Conservation (phyloP, 2,797 vertebrate species). For the Pygocentrus nattereri region DNA sequence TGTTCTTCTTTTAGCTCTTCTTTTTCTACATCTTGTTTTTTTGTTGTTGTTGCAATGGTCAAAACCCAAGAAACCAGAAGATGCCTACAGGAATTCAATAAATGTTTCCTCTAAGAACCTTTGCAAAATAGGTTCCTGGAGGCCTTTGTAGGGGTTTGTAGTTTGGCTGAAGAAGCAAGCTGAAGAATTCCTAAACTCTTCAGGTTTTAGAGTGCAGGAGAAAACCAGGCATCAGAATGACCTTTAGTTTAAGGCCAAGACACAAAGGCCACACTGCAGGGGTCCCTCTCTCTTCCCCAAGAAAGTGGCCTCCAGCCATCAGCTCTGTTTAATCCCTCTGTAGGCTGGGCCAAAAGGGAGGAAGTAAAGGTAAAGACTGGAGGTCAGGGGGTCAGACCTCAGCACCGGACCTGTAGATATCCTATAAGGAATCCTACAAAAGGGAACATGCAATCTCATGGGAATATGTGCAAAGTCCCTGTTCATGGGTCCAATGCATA, state of each 20-base stretch:
- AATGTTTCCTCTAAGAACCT: neutral
- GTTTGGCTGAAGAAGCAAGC: too few relatives aligned
- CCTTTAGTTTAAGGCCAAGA: too few relatives aligned
- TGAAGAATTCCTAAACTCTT: too few relatives aligned
- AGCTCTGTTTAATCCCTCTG: neutral
- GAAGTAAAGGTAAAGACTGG: neutral
- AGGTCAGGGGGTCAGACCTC: neutral
- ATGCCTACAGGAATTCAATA: neutral
- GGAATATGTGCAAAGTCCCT: too few relatives aligned
- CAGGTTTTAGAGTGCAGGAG: too few relatives aligned
- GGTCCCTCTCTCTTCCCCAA: neutral
- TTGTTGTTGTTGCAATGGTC: neutral
- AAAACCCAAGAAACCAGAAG: neutral
- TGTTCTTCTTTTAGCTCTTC: too few relatives aligned
- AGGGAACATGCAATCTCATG: neutral
- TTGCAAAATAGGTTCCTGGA: neutral
- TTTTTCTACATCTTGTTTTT: neutral
- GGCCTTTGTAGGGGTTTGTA: neutral
- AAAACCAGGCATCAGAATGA: neutral
- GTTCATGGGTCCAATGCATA: neutral
- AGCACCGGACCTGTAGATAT: neutral
- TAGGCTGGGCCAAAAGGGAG: neutral
- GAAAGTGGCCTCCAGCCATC: neutral
- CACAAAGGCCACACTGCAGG: neutral
- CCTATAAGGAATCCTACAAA: neutral